phyloP scores from a whole-genome alignment of 1,140 invertebrate genomes.

The Bombus superbus region DNA sequence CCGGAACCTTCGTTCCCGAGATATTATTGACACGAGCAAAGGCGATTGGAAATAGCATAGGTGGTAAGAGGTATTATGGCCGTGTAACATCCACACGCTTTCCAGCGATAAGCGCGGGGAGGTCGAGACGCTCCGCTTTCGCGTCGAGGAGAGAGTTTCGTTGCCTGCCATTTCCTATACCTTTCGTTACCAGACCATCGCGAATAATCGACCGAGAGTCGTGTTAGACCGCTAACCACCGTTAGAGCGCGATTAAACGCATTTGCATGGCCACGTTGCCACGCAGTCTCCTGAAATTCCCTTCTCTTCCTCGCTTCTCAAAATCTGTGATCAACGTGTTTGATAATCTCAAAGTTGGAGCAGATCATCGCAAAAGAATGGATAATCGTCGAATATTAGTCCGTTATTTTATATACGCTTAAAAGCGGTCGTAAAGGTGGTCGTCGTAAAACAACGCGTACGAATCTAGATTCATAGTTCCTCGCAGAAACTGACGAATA shows the following conservation, averaged over 20 bases:
- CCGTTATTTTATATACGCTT: neutral
- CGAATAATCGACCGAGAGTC: neutral
- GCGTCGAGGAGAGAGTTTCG: neutral
- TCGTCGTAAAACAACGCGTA: slow-evolving; percentile 16
- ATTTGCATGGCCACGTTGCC: slow-evolving; percentile 5
- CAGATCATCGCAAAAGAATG: neutral
- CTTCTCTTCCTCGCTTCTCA: no score
- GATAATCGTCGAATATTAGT: neutral
- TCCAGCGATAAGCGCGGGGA: neutral
- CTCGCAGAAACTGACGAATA: slow-evolving; percentile 27
- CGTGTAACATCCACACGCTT: neutral
- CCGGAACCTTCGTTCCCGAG: slow-evolving; percentile 22
- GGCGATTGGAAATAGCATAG: neutral
- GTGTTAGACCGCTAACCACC: neutral
- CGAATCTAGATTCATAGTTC: slow-evolving; percentile 45
- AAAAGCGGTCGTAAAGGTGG: slow-evolving; percentile 1
- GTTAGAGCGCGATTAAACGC: slow-evolving; percentile 4
- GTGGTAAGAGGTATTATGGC: neutral
- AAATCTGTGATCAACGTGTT: neutral
- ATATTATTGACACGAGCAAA: slow-evolving; percentile 19
- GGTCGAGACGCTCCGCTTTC: neutral
- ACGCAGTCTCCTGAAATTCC: neutral
- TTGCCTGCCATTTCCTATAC: slow-evolving; percentile 3
- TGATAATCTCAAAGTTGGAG: no score
- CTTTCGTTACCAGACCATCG: neutral